Evolutionary conservation across 2,888 invertebrate species (phyloP), one percentile per base, ranked within the genome.

Genomic region (Cylindroiulus punctatus): DNA sequence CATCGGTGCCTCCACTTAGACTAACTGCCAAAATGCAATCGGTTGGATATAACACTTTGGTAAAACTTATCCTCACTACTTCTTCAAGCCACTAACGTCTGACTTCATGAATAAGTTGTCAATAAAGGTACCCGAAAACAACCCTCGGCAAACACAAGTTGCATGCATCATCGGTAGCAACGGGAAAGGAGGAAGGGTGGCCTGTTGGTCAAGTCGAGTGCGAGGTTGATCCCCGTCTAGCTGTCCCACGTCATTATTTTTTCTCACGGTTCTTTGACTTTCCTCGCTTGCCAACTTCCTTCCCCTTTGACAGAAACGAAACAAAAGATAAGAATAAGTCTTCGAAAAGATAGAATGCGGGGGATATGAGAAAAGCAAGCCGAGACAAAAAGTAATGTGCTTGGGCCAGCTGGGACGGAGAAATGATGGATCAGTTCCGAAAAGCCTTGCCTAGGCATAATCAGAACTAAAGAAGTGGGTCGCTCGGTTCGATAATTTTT

Each of bases 251-350:
- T 26, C 65, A 65, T 65, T 65, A 65, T 65, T 65, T 65, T 65
- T 65, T 65, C 65, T 65, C 65, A 14, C 65, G 65, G 65, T 65
- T 65, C 65, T 65, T 65, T 26, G 65, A 65, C 65, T 65, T 65
- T n/a, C 65, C 65, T 65, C 65, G 65, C 65, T 65, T 65, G 65
- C 65, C 65, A 65, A 65, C 65, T 65, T 65, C 65, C 65, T 65
- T 65, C 65, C 65, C 65, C 65, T 65, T 65, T 26, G 65, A 26
- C 65, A 65, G 26, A 65, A 65, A 65, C 26, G 65, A 65, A 65
- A 65, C 26, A 65, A 65, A 65, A 40, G 8, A 40, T n/a, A 65
- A 65, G 65, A 26, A 65, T 65, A 65, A 65, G n/a, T n/a, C n/a
- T n/a, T n/a, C n/a, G n/a, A n/a, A n/a, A 65, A 65, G 65, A n/a